phyloP scores from a whole-genome alignment of 2,888 invertebrate genomes.

The Megastigmus dorsalis region DNA sequence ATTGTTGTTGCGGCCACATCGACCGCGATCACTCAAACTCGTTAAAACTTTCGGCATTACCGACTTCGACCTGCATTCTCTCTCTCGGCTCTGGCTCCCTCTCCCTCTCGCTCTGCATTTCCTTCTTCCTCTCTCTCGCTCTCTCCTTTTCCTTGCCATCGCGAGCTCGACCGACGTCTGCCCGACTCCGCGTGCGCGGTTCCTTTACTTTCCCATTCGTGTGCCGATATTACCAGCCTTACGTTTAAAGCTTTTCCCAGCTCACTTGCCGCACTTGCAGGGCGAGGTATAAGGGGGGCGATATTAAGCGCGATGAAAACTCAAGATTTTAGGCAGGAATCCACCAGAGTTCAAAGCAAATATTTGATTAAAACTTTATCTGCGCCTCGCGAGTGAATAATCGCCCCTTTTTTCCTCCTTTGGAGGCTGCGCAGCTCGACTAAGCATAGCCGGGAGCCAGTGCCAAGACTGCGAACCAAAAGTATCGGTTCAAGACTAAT shows the following conservation, averaged over 20 bases:
- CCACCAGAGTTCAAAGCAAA: conserved; percentile 51
- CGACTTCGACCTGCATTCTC: conserved; percentile 70
- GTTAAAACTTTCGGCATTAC: conserved; percentile 74
- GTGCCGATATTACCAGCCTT: conserved; percentile 44
- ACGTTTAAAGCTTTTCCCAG: conserved; percentile 32
- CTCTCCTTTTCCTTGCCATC: not conserved
- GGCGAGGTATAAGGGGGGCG: too few species aligned
- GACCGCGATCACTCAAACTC: conserved; percentile 74
- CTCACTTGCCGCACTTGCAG: too few species aligned
- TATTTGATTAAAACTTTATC: conserved; percentile 54
- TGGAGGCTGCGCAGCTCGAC: too few species aligned
- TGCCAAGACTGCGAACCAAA: too few species aligned
- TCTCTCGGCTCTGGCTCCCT: conserved; percentile 43
- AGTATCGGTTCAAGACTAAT: too few species aligned
- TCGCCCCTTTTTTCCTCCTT: conserved; percentile 48
- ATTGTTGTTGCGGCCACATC: conserved; percentile 72
- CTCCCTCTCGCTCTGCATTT: conserved; percentile 35
- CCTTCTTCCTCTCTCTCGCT: not conserved
- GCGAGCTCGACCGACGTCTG: too few species aligned
- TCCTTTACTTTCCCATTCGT: conserved; percentile 29
- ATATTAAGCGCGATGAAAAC: conserved; percentile 52
- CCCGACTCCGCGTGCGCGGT: too few species aligned
- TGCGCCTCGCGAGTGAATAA: conserved; percentile 23
- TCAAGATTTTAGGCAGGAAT: conserved; percentile 45
- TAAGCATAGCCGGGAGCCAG: too few species aligned